These are phyloP conservation scores for Pristionchus maxplancki DNA, from an alignment of 2,888 invertebrate species.

Conservation along the genomic window DNA sequence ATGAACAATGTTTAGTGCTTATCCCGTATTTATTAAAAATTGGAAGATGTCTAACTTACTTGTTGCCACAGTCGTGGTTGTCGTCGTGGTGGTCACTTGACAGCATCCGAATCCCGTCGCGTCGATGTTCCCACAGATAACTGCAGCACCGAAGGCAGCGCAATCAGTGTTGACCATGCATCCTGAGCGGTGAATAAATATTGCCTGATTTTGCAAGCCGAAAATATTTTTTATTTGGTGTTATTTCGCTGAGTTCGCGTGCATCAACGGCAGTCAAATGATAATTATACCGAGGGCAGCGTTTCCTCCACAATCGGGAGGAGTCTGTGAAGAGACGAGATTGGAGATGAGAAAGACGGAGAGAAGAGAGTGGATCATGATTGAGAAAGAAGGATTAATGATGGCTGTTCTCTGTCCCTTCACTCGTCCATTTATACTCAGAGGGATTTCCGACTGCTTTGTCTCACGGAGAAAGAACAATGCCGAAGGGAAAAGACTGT, in stretches of 20 bases:
- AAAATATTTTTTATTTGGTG: no score
- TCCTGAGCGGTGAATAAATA: no score
- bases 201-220: no score
- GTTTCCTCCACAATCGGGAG: conserved; percentile 34
- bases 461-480: not conserved
- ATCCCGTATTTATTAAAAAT: not conserved
- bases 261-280: no score
- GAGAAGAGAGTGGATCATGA: conserved; percentile 20
- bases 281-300: not conserved
- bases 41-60: not conserved
- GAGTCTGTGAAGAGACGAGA: not conserved
- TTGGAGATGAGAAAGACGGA: not conserved
- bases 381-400: not conserved
- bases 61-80: not conserved
- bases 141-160: not conserved
- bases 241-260: no score
- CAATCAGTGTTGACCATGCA: not conserved
- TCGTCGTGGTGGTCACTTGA: not conserved
- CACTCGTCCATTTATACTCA: not conserved
- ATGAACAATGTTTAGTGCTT: not conserved
- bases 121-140: conserved; percentile 25
- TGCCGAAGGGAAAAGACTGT: not conserved
- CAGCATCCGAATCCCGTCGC: conserved; percentile 28
- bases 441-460: not conserved
- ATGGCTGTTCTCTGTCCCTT: not conserved